Conservation (phyloP, 35 echinoderm and acorn worm species). For the Heliocidaris tuberculata region DNA sequence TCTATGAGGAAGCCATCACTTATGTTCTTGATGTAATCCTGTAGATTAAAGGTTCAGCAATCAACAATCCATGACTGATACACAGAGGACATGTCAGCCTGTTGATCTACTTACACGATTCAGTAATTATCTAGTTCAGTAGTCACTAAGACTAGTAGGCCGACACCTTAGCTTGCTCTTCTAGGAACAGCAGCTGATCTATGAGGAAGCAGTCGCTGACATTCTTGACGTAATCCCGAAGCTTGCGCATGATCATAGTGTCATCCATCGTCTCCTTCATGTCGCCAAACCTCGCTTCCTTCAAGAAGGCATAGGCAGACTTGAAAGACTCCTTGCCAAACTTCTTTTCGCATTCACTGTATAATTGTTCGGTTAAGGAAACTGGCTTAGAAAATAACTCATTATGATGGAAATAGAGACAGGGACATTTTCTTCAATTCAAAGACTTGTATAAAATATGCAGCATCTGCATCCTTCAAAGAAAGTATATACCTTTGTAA, state of each 20-base stretch:
- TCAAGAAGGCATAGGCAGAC: slow-evolving; percentile 90
- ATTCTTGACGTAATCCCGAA: slow-evolving; percentile 84
- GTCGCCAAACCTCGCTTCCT: slow-evolving; percentile 90
- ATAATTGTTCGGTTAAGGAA: not conserved
- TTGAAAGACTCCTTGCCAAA: slow-evolving; percentile 87
- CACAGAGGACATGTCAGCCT: not conserved
- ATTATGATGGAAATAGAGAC: too few relatives aligned
- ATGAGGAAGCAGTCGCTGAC: slow-evolving; percentile 96
- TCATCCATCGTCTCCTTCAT: slow-evolving; percentile 69
- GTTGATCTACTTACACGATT: too few relatives aligned
- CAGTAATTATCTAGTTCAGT: too few relatives aligned
- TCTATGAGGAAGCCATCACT: slow-evolving; percentile 93
- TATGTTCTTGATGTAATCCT: slow-evolving; percentile 77
- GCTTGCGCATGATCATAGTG: slow-evolving; percentile 73
- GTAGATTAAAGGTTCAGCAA: slow-evolving; percentile 48
- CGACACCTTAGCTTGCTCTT: slow-evolving; percentile 62
- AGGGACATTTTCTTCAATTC: too few relatives aligned
- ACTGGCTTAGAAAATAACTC: not conserved
- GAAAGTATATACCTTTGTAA: too few relatives aligned
- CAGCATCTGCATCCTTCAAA: too few relatives aligned
- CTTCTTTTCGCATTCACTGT: slow-evolving; percentile 97
- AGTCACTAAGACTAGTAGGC: not conserved
- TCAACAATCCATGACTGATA: not conserved
- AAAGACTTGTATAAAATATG: too few relatives aligned
- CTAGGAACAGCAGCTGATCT: slow-evolving; percentile 92